Evolutionary conservation across 2,113 vertebrate species (phyloP).

Genomic region (Istiophorus platypterus): DNA sequence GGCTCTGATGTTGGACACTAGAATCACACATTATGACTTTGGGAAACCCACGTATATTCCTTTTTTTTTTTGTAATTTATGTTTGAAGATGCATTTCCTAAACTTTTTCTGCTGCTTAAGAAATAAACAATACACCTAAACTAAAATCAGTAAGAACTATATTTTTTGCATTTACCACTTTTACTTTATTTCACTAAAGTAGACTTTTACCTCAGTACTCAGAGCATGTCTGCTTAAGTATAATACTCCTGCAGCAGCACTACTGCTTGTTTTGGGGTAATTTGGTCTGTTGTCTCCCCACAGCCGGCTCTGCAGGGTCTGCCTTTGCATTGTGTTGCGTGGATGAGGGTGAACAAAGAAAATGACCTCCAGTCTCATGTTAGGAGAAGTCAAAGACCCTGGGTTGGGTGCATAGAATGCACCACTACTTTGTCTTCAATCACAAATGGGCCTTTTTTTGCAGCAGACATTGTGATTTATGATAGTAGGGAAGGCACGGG

Average conservation of each 20-base stretch:
- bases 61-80: background rate
- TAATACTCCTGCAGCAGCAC: constrained; percentile 1
- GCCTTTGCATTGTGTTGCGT: constrained; percentile 63
- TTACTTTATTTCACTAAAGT: background rate
- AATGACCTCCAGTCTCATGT: constrained; percentile 72
- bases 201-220: background rate
- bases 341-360: constrained; percentile 74
- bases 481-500: background rate
- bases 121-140: background rate
- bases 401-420: constrained; percentile 37
- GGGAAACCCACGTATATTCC: background rate
- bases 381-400: constrained; percentile 63
- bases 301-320: constrained; percentile 72
- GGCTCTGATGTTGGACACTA: background rate
- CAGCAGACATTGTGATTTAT: constrained; percentile 1
- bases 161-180: background rate
- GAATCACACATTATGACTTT: background rate
- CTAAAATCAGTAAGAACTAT: background rate
- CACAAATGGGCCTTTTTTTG: constrained; percentile 9
- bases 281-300: constrained; percentile 36
- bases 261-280: constrained; percentile 10
- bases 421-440: constrained; percentile 32
- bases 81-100: background rate
- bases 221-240: too few relatives aligned
- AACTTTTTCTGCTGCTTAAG: background rate